Evolutionary conservation across 2,113 vertebrate species (phyloP).

Genomic region (Plectropomus leopardus): DNA sequence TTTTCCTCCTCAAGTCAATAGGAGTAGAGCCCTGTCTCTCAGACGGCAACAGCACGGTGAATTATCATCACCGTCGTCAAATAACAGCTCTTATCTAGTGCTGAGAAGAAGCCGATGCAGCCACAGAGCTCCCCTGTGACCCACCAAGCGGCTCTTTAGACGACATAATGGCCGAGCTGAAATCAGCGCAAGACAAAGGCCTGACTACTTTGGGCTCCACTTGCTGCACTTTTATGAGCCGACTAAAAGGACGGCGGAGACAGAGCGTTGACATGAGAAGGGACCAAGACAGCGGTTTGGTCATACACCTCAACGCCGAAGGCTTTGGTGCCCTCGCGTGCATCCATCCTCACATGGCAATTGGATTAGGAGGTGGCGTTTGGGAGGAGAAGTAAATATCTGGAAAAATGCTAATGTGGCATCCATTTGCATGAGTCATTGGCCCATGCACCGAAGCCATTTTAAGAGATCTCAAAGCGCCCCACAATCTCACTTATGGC

Average conservation of each 20-base stretch:
- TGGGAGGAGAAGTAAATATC: conserved; percentile 64
- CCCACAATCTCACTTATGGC: conserved; percentile 40
- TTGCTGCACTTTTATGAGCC: conserved; percentile 38
- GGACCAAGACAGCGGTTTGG: neutral
- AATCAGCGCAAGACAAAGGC: conserved; percentile 42
- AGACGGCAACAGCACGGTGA: neutral
- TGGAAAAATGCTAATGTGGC: conserved; percentile 72
- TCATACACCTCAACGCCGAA: neutral
- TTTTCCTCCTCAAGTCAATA: conserved; percentile 6
- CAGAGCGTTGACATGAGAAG: neutral
- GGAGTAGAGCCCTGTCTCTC: neutral
- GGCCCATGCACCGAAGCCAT: conserved; percentile 73
- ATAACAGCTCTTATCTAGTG: conserved; percentile 19
- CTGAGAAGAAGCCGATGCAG: conserved; percentile 23
- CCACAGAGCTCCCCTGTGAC: conserved; percentile 40
- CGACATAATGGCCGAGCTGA: conserved; percentile 35
- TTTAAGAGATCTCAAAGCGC: conserved; percentile 68
- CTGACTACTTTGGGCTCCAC: conserved; percentile 23
- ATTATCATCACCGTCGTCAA: conserved; percentile 7
- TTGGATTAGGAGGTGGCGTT: conserved; percentile 24
- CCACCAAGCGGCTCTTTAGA: conserved; percentile 40
- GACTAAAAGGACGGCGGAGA: conserved; percentile 23
- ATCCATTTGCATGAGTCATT: conserved; percentile 79
- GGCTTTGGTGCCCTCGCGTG: neutral
- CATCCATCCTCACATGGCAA: neutral